A percentile compares a stretch with the other conserved stretches of the same genome.
These are phyloP conservation scores for Serinus canaria DNA, from an alignment of 2,113 vertebrate species.

Conservation along the genomic window DNA sequence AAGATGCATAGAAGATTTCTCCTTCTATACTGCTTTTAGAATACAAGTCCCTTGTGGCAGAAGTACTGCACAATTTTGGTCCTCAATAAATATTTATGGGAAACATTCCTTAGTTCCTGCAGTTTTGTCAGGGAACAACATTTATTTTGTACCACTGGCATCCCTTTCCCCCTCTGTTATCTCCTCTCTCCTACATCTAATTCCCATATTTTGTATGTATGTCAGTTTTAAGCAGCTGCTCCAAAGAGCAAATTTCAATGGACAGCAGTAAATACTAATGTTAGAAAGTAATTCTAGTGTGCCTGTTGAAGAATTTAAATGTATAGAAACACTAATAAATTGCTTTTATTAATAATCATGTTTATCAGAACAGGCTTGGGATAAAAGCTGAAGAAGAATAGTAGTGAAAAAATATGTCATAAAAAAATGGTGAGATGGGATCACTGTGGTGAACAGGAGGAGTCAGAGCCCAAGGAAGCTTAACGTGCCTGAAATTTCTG, in stretches of 20 bases:
- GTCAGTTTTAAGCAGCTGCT: neutral
- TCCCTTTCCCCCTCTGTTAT: neutral
- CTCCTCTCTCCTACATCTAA: neutral
- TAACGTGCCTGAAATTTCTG: neutral
- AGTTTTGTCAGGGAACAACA: neutral
- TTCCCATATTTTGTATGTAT: neutral
- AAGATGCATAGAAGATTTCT: neutral
- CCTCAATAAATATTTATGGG: conserved; percentile 42
- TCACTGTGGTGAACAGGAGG: accelerated
- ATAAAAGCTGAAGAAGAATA: neutral
- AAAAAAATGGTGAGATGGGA: neutral
- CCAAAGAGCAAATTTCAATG: neutral
- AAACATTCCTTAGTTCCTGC: neutral
- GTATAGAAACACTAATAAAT: neutral
- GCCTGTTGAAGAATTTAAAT: neutral
- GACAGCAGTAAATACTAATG: neutral
- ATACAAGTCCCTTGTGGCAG: neutral
- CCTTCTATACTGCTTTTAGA: neutral
- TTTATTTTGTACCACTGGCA: neutral
- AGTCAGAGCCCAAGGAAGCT: neutral
- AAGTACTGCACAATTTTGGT: neutral
- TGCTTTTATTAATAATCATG: neutral
- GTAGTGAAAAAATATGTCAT: neutral
- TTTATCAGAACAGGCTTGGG: neutral
- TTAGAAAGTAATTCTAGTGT: neutral